phyloP scores from a whole-genome alignment of 2,888 invertebrate genomes.

The Aphidius colemani region DNA sequence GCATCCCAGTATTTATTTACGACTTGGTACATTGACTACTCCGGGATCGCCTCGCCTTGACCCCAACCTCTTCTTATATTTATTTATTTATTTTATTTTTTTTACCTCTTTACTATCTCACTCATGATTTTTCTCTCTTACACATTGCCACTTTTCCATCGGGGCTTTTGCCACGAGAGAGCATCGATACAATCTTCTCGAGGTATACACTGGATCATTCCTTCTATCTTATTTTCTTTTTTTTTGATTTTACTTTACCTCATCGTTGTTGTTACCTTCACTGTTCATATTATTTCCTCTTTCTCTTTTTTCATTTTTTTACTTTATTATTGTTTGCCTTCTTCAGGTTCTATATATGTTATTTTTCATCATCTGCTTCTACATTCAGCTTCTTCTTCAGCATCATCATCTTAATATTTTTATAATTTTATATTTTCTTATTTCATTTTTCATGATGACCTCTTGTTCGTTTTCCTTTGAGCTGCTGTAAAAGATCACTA shows the following conservation, averaged over 20 bases:
- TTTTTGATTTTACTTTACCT: not conserved
- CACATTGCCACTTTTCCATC: conserved; percentile 33
- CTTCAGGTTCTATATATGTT: too few relatives aligned
- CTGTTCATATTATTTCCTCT: conserved; percentile 5
- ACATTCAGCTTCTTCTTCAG: too few relatives aligned
- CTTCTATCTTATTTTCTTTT: conserved; percentile 9
- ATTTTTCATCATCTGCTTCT: too few relatives aligned
- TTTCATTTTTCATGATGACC: too few relatives aligned
- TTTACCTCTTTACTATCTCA: conserved; percentile 25
- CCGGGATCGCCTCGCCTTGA: conserved; percentile 53
- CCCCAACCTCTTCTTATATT: conserved; percentile 35
- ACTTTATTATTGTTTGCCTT: not conserved
- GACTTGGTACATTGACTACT: conserved; percentile 50
- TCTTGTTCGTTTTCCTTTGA: conserved; percentile 3
- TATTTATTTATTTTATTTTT: too few relatives aligned
- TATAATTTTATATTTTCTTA: too few relatives aligned
- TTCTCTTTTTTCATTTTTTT: not conserved
- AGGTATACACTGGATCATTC: conserved; percentile 28
- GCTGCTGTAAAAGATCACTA: conserved; percentile 54
- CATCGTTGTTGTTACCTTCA: conserved; percentile 3
- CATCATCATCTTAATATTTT: not conserved
- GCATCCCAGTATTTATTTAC: conserved; percentile 53
- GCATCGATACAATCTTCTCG: conserved; percentile 53
- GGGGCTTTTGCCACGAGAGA: conserved; percentile 41
- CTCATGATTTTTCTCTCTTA: conserved; percentile 33